A percentile compares a stretch with the other conserved stretches of the same genome.
phyloP scores from a whole-genome alignment of 2,113 vertebrate genomes.

The Stegostoma tigrinum region DNA sequence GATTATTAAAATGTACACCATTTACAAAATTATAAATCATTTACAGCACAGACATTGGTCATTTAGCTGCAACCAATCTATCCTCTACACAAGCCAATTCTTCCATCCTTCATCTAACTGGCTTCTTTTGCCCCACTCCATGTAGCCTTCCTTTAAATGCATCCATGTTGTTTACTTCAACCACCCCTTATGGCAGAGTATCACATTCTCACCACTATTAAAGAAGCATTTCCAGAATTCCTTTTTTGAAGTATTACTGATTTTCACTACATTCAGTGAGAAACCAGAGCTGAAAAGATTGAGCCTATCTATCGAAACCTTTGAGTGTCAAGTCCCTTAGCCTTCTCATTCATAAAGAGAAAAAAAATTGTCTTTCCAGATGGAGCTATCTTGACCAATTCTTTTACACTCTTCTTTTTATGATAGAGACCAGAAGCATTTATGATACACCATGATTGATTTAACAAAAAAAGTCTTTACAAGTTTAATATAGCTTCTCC shows the following conservation, averaged over 20 bases:
- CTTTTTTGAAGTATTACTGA: not conserved
- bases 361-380: not conserved
- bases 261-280: no score
- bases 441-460: not conserved
- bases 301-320: not conserved
- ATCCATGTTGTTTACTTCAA: not conserved
- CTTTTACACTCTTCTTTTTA: not conserved
- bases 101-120: not conserved
- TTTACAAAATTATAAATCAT: not conserved
- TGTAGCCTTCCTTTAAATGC: not conserved
- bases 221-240: not conserved
- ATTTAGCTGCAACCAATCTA: not conserved
- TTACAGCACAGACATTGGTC: not conserved
- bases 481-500: not conserved
- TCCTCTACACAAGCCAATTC: not conserved
- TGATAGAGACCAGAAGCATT: not conserved
- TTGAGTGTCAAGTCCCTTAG: not conserved
- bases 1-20: not conserved
- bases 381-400: not conserved
- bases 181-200: not conserved
- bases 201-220: not conserved
- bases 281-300: no score
- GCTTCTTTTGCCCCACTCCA: not conserved
- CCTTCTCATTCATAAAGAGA: not conserved
- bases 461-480: not conserved